phyloP scores from a whole-genome alignment of 2,797 vertebrate genomes.

The Pyrocephalus nanus region DNA sequence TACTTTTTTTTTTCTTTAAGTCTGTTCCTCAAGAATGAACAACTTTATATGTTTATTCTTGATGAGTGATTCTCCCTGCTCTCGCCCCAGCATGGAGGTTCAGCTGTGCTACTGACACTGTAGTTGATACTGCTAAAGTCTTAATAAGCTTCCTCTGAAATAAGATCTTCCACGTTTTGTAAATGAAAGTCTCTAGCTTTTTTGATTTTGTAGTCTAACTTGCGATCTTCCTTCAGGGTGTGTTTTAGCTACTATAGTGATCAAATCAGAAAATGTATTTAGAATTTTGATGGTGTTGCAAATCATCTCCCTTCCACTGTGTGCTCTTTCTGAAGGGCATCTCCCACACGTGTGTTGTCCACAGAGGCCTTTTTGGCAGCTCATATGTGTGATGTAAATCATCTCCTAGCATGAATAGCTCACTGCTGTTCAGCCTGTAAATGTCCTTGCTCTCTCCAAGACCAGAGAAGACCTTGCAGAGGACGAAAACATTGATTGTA shows the following conservation, averaged over 20 bases:
- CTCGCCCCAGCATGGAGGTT: neutral
- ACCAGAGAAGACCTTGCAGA: neutral
- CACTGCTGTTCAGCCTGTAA: neutral
- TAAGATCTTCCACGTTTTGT: neutral
- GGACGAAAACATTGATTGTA: neutral
- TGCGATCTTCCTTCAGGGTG: neutral
- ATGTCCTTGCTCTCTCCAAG: neutral
- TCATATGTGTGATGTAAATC: fast-evolving
- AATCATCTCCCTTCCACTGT: neutral
- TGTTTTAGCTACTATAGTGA: neutral
- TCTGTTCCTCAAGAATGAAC: neutral
- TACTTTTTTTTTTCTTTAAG: neutral
- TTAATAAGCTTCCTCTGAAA: neutral
- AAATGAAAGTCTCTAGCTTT: neutral
- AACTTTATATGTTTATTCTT: neutral
- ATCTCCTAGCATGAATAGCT: neutral
- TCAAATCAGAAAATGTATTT: neutral
- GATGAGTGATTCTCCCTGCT: neutral
- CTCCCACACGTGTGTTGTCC: fast-evolving
- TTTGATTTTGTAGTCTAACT: neutral
- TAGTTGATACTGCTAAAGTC: neutral
- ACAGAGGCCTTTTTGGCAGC: neutral
- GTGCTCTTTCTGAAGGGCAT: neutral
- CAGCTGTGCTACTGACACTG: neutral
- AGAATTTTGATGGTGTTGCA: neutral